Base-by-base conservation (phyloP, 2,888 invertebrate genomes). In the Sinhomidia bicolor region DNA sequence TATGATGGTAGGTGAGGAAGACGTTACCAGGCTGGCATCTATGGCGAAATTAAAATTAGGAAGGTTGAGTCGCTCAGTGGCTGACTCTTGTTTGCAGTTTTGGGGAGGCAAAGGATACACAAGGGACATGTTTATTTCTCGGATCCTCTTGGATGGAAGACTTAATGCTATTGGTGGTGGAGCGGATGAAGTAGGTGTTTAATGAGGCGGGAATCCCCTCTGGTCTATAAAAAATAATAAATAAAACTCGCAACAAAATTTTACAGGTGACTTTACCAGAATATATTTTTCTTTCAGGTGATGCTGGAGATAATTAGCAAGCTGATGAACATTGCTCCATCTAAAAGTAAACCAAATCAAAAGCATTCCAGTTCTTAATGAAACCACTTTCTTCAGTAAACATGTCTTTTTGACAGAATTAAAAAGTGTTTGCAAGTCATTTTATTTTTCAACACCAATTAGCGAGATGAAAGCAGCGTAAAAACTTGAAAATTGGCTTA, bases 61-160 rank as follows among this genome's bases (percentile, higher is more conserved):
- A 6, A 93, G 94, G 36, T 92, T 95, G 83, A 92, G 93, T 1
- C 92, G 95, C 54, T 93, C 94, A 91, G 93, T 94, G 0, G 93
- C 94, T 1, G 95, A 95, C 92, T 91, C 93, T 17, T 95, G 95
- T 92, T 93, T 95, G 29, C 94, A 95, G 93, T 95, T 93, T 92
- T 95, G 94, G 94, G 95, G 95, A 82, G 95, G 95, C 9, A 94
- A 94, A 94, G 95, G 95, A n/a, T 95, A 93, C 93, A 94, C 94
- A 2, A 93, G 93, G 88, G 94, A 95, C 54, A 29, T 94, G 93
- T 76, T 91, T 26, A 93, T 95, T 83, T 93, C 93, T 47, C 91
- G 93, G 20, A 79, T 84, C 0, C 93, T 92, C 85, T 92, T 95
- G 60, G 95, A 95, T 93, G 92, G 94, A 80, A 93, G 95, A 1